A percentile compares a stretch with the other conserved stretches of the same genome.
These are phyloP conservation scores for Octonoba sinensis DNA, from an alignment of 2,888 invertebrate species.

Conservation along the genomic window DNA sequence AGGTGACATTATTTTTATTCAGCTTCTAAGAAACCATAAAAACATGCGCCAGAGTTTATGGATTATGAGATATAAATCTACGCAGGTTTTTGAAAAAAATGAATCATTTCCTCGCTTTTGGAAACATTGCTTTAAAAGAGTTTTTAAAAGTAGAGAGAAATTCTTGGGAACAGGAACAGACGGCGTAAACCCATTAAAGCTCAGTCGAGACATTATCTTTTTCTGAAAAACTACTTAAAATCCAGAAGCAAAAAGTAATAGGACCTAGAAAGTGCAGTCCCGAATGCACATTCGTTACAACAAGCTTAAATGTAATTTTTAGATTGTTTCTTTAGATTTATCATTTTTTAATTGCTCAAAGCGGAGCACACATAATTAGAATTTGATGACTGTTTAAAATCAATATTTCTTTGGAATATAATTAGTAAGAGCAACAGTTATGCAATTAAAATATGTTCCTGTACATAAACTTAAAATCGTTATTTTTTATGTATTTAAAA, in stretches of 20 bases:
- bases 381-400: no score
- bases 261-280: neutral
- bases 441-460: no score
- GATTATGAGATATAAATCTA: slow-evolving; percentile 36
- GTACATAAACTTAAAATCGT: no score
- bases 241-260: neutral
- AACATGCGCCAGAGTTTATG: slow-evolving; percentile 7
- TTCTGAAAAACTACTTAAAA: slow-evolving; percentile 28
- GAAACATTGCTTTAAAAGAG: slow-evolving; percentile 11
- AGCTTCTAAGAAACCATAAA: neutral
- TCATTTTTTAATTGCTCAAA: no score
- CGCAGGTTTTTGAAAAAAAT: slow-evolving; percentile 13
- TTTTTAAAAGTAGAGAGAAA: slow-evolving; percentile 25
- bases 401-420: no score
- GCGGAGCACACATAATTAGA: no score
- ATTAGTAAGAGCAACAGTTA: no score
- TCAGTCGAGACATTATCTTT: slow-evolving; percentile 2
- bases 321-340: no score
- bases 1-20: neutral
- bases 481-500: no score
- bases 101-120: slow-evolving; percentile 7
- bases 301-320: no score
- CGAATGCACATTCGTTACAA: no score
- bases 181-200: slow-evolving; percentile 22
- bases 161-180: slow-evolving; percentile 37